Evolutionary conservation across 2,888 invertebrate species (phyloP), one percentile per base, ranked within the genome.

Genomic region (Eledone cirrhosa): DNA sequence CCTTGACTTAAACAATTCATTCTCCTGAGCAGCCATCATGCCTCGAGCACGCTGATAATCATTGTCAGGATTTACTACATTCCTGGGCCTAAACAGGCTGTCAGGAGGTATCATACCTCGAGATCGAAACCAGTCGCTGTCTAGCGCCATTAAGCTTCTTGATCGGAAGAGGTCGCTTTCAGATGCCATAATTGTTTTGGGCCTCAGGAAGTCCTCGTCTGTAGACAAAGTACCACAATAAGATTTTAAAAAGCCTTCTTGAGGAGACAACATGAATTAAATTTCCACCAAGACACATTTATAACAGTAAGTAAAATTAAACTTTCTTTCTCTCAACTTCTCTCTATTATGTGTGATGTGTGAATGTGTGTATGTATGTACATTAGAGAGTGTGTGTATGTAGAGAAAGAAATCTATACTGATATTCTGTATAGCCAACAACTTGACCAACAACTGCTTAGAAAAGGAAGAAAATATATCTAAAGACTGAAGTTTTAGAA

Each of bases 91-190:
- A 14, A 72, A 72, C n/a, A 72, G 33, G 8, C 41, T 72, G 22
- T 72, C 72, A 41, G 72, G 72, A 72, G 22, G 31, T n/a, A 72
- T 72, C 72, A 72, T 72, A 72, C 72, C 72, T n/a, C 72, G 72
- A 41, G 72, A 72, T 5, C 72, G 72, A 41, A 72, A 31, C 72
- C 31, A 41, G 33, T 72, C 72, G 22, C 41, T 72, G 31, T 72
- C 72, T 33, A 41, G 72, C 41, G n/a, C n/a, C 72, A 72, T 72
- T 41, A 41, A 41, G 72, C 41, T 72, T n/a, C 41, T 31, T 4
- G 72, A 41, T n/a, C 33, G 72, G 33, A 72, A 41, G 19, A 72
- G 31, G n/a, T 72, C 72, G 31, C 41, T 72, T 31, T 72, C 72
- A 41, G 72, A 41, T 41, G 41, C 41, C 72, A 72, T 72, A 1